Evolutionary conservation across 2,113 vertebrate species (phyloP).

Genomic region (Anseranas semipalmata): DNA sequence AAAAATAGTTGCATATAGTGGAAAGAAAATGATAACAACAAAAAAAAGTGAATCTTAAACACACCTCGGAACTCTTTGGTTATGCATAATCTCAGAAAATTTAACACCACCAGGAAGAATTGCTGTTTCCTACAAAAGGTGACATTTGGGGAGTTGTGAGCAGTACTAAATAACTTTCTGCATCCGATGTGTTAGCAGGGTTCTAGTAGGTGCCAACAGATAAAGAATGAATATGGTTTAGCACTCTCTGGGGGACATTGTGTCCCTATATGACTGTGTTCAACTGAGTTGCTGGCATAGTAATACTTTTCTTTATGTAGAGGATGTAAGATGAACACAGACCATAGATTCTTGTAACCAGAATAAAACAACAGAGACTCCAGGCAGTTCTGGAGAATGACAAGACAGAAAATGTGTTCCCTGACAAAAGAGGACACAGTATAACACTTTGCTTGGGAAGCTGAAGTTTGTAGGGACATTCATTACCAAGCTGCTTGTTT

Average conservation of each 20-base stretch:
- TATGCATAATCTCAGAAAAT: background rate
- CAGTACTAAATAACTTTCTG: background rate
- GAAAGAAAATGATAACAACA: background rate
- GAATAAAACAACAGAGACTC: background rate
- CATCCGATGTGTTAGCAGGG: background rate
- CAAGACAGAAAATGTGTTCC: background rate
- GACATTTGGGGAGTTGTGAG: background rate
- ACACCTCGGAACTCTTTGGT: background rate
- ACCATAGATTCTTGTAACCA: background rate
- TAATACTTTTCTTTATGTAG: background rate
- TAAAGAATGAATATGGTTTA: background rate
- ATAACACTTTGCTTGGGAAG: background rate
- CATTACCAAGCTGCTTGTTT: background rate
- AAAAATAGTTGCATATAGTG: background rate
- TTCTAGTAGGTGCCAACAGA: background rate
- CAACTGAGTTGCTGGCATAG: background rate
- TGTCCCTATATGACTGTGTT: background rate
- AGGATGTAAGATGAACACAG: background rate
- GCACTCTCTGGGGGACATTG: accelerated
- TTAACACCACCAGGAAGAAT: background rate
- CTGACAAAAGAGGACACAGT: background rate
- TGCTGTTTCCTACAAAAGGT: background rate
- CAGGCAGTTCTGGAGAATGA: background rate
- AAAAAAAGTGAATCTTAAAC: background rate
- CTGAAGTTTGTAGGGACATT: background rate